These are phyloP conservation scores for Molanna angustata DNA, from an alignment of 2,888 invertebrate genomes.

Conservation along the genomic window DNA sequence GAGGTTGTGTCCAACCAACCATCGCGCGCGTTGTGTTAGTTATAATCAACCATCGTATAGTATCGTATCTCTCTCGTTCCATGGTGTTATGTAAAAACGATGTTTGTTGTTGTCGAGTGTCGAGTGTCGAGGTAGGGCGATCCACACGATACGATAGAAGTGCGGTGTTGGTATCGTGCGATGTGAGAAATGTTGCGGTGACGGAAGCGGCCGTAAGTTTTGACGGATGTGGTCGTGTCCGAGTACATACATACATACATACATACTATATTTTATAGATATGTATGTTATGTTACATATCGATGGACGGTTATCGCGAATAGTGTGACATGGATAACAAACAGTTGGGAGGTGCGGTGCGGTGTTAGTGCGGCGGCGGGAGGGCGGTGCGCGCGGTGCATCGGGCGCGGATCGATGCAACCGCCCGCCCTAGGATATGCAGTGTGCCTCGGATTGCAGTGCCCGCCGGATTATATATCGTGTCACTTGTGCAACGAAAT, in stretches of 20 bases:
- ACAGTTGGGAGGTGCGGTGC: not conserved
- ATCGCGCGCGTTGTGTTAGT: no score
- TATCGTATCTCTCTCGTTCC: no score
- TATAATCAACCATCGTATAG: no score
- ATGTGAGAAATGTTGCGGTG: not conserved
- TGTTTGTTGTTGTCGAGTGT: no score
- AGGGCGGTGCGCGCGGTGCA: constrained; percentile 20
- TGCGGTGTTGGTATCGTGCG: not conserved
- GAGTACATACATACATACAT: no score
- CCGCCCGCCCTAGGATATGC: constrained; percentile 21
- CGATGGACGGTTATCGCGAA: no score
- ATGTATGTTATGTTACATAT: no score
- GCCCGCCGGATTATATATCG: constrained; percentile 18
- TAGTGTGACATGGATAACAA: no score
- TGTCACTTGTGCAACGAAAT: constrained; percentile 1
- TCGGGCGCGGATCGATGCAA: constrained; percentile 25
- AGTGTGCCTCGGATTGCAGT: constrained; percentile 28
- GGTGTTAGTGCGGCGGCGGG: constrained; percentile 21
- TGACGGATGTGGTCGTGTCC: constrained; percentile 6
- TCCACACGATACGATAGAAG: not conserved
- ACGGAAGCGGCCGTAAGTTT: constrained; percentile 3
- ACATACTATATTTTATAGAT: no score
- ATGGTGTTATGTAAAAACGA: no score
- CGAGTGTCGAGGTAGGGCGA: not conserved
- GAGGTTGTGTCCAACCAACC: no score